These are phyloP conservation scores for Calyptommatus sinebrachiatus DNA, from an alignment of 2,113 vertebrate genomes.

Conservation along the genomic window DNA sequence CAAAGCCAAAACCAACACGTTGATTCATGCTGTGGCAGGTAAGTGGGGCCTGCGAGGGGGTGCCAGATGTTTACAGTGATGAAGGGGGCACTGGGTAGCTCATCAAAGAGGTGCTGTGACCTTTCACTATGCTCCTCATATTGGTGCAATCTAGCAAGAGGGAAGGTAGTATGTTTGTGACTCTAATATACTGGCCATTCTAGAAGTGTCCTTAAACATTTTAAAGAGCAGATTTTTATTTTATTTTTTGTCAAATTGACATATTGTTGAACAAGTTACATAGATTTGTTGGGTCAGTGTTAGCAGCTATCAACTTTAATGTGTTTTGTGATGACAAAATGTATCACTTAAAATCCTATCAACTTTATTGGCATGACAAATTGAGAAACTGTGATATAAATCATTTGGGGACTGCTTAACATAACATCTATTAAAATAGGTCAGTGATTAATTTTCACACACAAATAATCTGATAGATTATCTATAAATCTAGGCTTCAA, in stretches of 20 bases:
- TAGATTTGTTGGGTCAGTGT: conserved; percentile 44
- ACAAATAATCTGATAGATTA: conserved; percentile 35
- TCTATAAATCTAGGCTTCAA: conserved; percentile 16
- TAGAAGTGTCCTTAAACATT: conserved; percentile 11
- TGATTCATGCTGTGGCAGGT: too few species aligned
- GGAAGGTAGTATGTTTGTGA: too few species aligned
- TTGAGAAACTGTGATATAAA: conserved; percentile 53
- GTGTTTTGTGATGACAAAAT: conserved; percentile 49
- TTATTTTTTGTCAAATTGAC: conserved; percentile 38
- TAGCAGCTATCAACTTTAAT: conserved; percentile 43
- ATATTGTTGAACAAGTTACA: conserved; percentile 45
- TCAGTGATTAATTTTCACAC: conserved; percentile 28
- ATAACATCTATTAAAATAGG: conserved; percentile 54
- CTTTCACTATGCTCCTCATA: too few species aligned
- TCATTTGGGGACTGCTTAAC: conserved; percentile 44
- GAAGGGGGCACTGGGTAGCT: too few species aligned
- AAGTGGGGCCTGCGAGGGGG: too few species aligned
- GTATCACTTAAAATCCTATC: conserved; percentile 53
- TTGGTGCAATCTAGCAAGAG: too few species aligned
- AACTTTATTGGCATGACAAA: conserved; percentile 47
- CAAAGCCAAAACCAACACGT: too few species aligned
- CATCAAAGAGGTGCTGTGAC: too few species aligned
- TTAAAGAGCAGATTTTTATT: conserved; percentile 6
- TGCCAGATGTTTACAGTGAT: too few species aligned
- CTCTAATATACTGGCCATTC: too few species aligned